Evolutionary conservation across 2,113 vertebrate species (phyloP), one percentile per base, ranked within the genome.

Genomic region (Leptocoma aspasia): DNA sequence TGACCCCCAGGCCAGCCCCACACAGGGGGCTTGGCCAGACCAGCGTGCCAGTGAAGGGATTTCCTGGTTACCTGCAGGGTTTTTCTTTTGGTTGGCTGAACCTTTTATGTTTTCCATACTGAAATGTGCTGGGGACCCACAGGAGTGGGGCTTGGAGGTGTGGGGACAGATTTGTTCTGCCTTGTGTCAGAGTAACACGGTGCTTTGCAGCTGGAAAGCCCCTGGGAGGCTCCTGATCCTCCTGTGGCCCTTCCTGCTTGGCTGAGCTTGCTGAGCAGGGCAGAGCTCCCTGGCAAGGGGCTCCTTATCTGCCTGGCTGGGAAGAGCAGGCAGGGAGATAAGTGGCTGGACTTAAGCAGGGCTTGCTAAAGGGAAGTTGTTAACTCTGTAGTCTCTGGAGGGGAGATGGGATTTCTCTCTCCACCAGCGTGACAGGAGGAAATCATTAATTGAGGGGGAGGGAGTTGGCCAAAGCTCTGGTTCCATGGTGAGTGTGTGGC

Each of bases 1-100:
- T 99, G 98, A 99, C 69, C 65, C 9, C 21, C 2, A 18, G 77
- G 42, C 71, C 60, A 5, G 16, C 0, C 13, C 10, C 7, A 53
- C 56, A 45, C 39, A 4, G 53, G 54, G 11, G 28, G 26, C 66
- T n/a, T 14, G 9, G 11, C 44, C 1, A 0, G 60, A 31, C 60
- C 57, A 61, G 37, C 53, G 0, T 4, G 37, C 52, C 61, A 63
- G 31, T 35, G 59, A 45, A 23, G 15, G 65, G 18, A 50, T 64
- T 44, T 52, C 10, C 50, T 83, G 80, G 13, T 54, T 10, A 47
- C 39, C 72, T 24, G 39, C 3, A 8, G 73, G 50, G 15, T 0
- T 76, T 68, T 28, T 35, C 65, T 57, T 78, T 65, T 6, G 66
- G 41, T 24, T 52, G 92, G 60, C 83, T 73, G 22, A 84, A 93